phyloP scores from a whole-genome alignment of 2,888 invertebrate genomes.

The Chrysotoxum bicinctum region DNA sequence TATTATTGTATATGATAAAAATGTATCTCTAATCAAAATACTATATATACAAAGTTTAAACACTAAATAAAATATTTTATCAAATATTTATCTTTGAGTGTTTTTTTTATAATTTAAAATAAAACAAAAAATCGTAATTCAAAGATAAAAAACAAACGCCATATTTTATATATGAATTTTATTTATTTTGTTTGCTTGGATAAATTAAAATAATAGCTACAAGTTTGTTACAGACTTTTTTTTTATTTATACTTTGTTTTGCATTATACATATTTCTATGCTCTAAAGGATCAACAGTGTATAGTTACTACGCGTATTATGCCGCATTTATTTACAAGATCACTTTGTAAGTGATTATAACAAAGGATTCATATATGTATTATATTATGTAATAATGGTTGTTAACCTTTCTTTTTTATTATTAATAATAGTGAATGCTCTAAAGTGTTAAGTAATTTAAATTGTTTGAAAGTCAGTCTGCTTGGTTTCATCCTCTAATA shows the following conservation, averaged over 20 bases:
- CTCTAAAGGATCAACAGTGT: constrained; percentile 44
- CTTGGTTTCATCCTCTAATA: constrained; percentile 56
- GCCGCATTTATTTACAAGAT: constrained; percentile 51
- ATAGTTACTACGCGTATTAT: constrained; percentile 34
- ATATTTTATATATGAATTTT: constrained; percentile 33
- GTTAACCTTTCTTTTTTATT: not conserved
- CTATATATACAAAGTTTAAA: constrained; percentile 54
- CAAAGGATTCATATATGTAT: constrained; percentile 6
- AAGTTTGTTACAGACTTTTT: constrained; percentile 57
- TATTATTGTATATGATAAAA: constrained; percentile 17
- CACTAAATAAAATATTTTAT: constrained; percentile 68
- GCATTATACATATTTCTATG: constrained; percentile 24
- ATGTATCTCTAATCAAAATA: constrained; percentile 60
- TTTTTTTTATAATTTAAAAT: not conserved
- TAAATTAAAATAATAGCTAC: constrained; percentile 57
- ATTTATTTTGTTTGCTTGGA: constrained; percentile 37
- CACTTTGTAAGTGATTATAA: constrained; percentile 22
- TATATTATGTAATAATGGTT: constrained; percentile 2
- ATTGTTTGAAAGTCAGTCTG: constrained; percentile 62
- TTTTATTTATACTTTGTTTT: constrained; percentile 23
- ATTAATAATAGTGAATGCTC: constrained; percentile 36
- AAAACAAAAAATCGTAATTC: not conserved
- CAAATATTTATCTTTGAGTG: constrained; percentile 23
- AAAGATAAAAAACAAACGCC: not conserved
- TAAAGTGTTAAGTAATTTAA: constrained; percentile 31